Conservation (phyloP, 2,888 invertebrate genomes). For the Caenorhabditis macrosperma region DNA sequence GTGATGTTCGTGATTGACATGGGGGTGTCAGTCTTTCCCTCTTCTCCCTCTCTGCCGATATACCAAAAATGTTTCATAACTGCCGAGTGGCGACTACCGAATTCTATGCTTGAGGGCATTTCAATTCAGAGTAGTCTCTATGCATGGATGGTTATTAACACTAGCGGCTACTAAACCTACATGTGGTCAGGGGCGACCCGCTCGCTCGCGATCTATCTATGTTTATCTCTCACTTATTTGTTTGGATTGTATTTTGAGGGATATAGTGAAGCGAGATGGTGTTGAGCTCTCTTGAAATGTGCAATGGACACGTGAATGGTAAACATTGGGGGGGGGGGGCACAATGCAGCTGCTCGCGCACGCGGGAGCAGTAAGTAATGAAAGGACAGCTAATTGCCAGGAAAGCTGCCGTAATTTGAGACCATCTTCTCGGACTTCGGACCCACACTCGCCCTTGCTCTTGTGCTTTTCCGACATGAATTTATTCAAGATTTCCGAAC, state of each 20-base stretch:
- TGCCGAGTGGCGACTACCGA: constrained; percentile 17
- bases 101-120: constrained; percentile 56
- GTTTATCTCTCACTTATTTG: constrained; percentile 57
- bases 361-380: constrained; percentile 38
- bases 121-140: constrained; percentile 48
- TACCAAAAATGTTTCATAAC: constrained; percentile 25
- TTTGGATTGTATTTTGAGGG: constrained; percentile 58
- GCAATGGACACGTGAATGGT: constrained; percentile 61
- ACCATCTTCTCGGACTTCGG: constrained; percentile 14
- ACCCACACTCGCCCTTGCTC: background rate
- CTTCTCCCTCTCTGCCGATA: background rate
- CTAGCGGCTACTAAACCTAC: constrained; percentile 38
- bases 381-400: constrained; percentile 56
- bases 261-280: constrained; percentile 46
- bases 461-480: constrained; percentile 6
- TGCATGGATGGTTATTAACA: constrained; percentile 57
- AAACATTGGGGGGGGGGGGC: constrained; percentile 39
- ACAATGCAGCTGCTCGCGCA: constrained; percentile 56
- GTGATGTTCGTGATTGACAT: constrained; percentile 55
- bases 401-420: constrained; percentile 55
- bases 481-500: constrained; percentile 36
- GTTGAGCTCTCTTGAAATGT: constrained; percentile 54
- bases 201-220: constrained; percentile 25
- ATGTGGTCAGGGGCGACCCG: constrained; percentile 19
- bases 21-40: background rate